A percentile compares a stretch with the other conserved stretches of the same genome.
phyloP scores from a whole-genome alignment of 2,797 vertebrate genomes.

The Limosa lapponica region DNA sequence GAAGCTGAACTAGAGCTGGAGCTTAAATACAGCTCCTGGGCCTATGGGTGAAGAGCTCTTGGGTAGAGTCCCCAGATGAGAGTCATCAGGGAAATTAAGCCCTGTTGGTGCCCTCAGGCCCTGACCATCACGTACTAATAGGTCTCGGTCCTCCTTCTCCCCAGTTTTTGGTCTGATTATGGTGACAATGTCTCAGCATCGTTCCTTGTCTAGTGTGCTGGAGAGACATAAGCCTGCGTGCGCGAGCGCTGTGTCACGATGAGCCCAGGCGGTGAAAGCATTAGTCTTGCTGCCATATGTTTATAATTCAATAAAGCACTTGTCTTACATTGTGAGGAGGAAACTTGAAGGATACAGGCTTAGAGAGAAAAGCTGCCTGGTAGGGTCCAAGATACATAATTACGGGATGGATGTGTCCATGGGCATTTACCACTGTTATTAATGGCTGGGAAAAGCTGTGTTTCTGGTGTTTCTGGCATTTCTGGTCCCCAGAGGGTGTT shows the following conservation, averaged over 20 bases:
- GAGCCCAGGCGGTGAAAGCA: background rate
- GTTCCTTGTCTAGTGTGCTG: accelerated
- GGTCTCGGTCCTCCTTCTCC: background rate
- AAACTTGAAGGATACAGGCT: background rate
- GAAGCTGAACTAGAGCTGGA: accelerated
- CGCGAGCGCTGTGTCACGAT: accelerated
- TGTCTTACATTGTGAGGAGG: background rate
- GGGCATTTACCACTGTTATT: background rate
- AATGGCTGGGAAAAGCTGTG: background rate
- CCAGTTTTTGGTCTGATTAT: background rate
- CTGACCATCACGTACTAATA: accelerated
- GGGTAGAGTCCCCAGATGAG: background rate
- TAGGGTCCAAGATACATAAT: background rate
- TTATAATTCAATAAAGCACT: background rate
- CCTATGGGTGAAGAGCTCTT: background rate
- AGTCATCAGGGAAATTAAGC: background rate
- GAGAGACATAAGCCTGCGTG: background rate
- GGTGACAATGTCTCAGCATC: background rate
- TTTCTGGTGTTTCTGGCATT: background rate
- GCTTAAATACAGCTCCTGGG: background rate
- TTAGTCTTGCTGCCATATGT: background rate
- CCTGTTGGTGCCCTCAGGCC: background rate
- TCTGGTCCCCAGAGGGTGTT: background rate
- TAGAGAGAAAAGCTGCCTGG: background rate
- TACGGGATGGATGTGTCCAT: background rate